Conservation (phyloP, 2,888 invertebrate species). For the Heliconius cydno region DNA sequence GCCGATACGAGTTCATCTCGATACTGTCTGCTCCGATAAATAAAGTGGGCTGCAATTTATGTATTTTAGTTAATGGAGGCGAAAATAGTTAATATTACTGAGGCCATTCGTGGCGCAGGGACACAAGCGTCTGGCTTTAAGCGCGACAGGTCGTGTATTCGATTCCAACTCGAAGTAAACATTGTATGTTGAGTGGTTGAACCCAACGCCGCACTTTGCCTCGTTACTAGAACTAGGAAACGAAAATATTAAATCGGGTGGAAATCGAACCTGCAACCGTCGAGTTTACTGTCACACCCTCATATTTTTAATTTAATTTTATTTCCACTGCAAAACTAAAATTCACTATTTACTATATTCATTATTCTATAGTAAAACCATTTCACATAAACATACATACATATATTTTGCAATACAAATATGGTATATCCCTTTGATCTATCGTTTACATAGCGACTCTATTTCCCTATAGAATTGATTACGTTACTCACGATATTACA, state of each 20-base stretch:
- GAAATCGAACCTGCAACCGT: no score
- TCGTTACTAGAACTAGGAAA: no score
- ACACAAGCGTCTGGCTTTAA: no score
- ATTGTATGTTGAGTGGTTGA: no score
- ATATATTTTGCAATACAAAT: not conserved
- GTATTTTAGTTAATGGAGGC: not conserved
- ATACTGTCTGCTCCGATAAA: slow-evolving; percentile 1
- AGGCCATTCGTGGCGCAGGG: no score
- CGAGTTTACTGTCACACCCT: no score
- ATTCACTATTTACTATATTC: not conserved
- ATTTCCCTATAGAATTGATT: slow-evolving; percentile 6
- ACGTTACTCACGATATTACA: not conserved
- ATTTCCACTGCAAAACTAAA: not conserved
- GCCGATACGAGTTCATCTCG: slow-evolving; percentile 14
- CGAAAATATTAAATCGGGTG: no score
- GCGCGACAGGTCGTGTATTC: no score
- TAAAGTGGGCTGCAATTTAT: not conserved
- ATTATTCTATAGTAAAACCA: not conserved
- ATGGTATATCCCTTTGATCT: not conserved
- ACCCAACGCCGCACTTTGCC: no score
- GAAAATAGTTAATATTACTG: not conserved
- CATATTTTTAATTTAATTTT: not conserved
- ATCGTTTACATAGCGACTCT: not conserved
- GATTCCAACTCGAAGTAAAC: no score
- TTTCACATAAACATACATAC: not conserved